Percentiles rank a stretch among this genome's conserved stretches.
phyloP scores from a whole-genome alignment of 2,797 vertebrate genomes.

The Leuciscus waleckii region DNA sequence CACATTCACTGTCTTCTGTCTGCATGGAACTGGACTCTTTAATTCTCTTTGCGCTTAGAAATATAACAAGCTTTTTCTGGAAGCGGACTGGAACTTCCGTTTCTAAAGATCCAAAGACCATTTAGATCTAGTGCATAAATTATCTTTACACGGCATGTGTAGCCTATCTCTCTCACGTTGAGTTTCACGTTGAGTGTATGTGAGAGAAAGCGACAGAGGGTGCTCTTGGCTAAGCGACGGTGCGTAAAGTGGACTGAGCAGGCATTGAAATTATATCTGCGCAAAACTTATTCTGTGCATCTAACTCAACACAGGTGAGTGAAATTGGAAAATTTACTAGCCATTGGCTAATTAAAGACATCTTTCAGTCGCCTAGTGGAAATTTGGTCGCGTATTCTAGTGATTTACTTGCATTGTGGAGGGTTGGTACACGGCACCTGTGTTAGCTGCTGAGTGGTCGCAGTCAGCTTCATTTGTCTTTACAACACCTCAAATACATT shows the following conservation, averaged over 20 bases:
- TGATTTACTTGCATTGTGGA: too few relatives aligned
- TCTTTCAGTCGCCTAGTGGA: not conserved
- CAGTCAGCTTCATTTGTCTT: not conserved
- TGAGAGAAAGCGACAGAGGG: not conserved
- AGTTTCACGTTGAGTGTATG: too few relatives aligned
- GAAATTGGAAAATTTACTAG: not conserved
- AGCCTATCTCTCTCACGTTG: too few relatives aligned
- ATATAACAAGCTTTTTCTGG: not conserved
- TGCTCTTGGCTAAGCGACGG: not conserved
- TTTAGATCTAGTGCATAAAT: too few relatives aligned
- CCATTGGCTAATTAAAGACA: not conserved
- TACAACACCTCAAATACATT: not conserved
- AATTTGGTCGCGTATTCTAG: not conserved
- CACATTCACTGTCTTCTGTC: not conserved
- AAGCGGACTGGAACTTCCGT: too few relatives aligned
- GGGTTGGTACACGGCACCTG: not conserved
- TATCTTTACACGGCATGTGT: too few relatives aligned
- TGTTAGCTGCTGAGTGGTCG: not conserved
- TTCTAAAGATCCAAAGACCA: too few relatives aligned
- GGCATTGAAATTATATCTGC: not conserved
- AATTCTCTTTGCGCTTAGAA: not conserved
- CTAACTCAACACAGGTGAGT: slow-evolving; percentile 5
- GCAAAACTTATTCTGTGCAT: slow-evolving; percentile 6
- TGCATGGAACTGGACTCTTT: not conserved
- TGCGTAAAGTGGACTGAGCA: too few relatives aligned